Conservation (phyloP, 2,888 invertebrate species). For the Drosophila lutescens region DNA sequence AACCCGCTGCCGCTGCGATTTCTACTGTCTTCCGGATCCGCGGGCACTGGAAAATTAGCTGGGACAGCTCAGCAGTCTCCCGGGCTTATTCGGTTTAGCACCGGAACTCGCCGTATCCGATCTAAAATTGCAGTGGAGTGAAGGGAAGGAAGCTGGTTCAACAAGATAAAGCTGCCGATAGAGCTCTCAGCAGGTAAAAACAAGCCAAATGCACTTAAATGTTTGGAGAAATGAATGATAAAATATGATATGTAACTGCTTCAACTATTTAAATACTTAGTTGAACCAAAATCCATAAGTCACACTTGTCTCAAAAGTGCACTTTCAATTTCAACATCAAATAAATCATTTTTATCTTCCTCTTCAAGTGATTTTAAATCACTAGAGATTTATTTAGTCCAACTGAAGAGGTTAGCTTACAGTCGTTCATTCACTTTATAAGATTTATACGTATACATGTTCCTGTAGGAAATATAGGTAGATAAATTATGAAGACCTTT, state of each 20-base stretch:
- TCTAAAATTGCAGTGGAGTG: conserved; percentile 13
- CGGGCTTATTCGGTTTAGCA: background rate
- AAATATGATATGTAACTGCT: too few relatives aligned
- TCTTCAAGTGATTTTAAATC: background rate
- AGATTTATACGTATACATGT: too few relatives aligned
- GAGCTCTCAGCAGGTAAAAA: background rate
- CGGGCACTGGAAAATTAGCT: conserved; percentile 9
- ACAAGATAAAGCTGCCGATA: background rate
- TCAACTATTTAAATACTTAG: too few relatives aligned
- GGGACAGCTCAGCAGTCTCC: background rate
- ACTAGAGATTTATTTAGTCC: background rate
- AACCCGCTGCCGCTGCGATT: background rate
- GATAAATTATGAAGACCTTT: background rate
- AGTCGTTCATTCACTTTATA: too few relatives aligned
- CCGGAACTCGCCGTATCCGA: conserved; percentile 4
- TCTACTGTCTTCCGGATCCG: conserved; percentile 4
- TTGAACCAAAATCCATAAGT: too few relatives aligned
- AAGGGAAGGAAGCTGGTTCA: background rate
- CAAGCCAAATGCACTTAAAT: too few relatives aligned
- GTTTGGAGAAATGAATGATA: too few relatives aligned
- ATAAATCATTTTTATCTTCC: background rate
- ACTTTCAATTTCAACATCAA: background rate
- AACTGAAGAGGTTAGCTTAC: too few relatives aligned
- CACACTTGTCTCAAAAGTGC: too few relatives aligned
- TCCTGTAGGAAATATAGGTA: background rate